Evolutionary conservation across 2,797 vertebrate species (phyloP).

Genomic region (Myotis daubentonii): DNA sequence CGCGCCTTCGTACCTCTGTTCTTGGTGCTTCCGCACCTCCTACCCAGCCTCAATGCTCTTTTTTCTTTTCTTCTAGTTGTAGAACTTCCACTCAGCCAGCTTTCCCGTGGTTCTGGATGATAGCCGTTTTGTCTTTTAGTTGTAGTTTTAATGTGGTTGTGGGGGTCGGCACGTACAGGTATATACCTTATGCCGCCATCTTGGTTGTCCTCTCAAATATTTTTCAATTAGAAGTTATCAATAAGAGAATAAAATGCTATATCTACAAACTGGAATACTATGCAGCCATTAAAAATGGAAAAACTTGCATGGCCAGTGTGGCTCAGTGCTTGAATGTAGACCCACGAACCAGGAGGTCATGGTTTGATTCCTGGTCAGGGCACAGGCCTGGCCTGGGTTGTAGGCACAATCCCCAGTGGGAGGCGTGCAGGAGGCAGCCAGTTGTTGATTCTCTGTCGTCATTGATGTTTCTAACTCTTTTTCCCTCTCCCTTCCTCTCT

Average conservation of each 20-base stretch:
- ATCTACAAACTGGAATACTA: not conserved
- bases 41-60: no score
- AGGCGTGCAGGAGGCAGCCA: not conserved
- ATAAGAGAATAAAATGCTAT: not conserved
- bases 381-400: not conserved
- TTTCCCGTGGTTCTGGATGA: no score
- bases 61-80: no score
- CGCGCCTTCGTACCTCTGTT: no score
- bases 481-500: not conserved
- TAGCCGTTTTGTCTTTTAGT: no score
- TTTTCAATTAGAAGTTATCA: slow-evolving; percentile 34
- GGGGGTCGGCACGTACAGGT: no score
- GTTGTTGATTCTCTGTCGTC: no score
- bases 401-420: not conserved
- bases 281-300: slow-evolving; percentile 13
- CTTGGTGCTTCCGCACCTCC: no score
- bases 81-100: no score
- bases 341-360: not conserved
- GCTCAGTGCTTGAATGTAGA: not conserved
- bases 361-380: not conserved
- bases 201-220: not conserved
- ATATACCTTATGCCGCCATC: no score
- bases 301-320: not conserved
- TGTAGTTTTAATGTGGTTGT: no score
- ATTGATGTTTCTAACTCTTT: not conserved